These are phyloP conservation scores for Tetragnatha versicolor DNA, from an alignment of 1,140 invertebrate species.

Conservation along the genomic window DNA sequence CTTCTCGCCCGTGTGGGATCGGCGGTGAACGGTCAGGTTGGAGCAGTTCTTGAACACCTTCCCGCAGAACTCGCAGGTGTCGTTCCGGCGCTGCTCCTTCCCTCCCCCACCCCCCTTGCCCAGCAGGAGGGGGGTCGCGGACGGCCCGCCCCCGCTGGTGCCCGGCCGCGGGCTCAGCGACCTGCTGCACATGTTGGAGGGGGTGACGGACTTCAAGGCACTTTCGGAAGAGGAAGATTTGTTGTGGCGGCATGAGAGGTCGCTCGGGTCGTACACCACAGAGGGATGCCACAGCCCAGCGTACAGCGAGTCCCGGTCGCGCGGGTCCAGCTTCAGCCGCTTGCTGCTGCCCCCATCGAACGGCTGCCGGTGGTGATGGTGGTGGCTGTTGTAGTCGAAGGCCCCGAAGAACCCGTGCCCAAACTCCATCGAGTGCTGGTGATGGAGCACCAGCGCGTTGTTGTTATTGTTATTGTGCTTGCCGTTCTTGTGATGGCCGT, in stretches of 20 bases:
- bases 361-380: conserved; percentile 41
- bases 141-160: conserved; percentile 75
- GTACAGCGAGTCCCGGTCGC: conserved; percentile 66
- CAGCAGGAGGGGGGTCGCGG: conserved; percentile 22
- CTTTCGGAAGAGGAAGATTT: conserved; percentile 58
- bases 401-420: conserved; percentile 57
- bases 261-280: conserved; percentile 56
- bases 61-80: conserved; percentile 78
- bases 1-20: conserved; percentile 76
- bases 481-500: conserved; percentile 1
- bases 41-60: conserved; percentile 93
- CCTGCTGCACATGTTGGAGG: conserved; percentile 27
- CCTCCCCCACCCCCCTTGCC: conserved; percentile 60
- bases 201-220: conserved; percentile 58
- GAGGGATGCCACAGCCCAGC: conserved; percentile 70
- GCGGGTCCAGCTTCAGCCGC: conserved; percentile 74
- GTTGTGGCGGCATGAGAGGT: conserved; percentile 30
- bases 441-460: conserved; percentile 2
- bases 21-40: conserved; percentile 89
- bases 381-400: conserved; percentile 52
- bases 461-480: conserved; percentile 8
- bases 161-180: conserved; percentile 84
- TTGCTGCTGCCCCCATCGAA: conserved; percentile 64
- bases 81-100: conserved; percentile 62
- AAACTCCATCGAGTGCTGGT: conserved; percentile 64